Evolutionary conservation across 1,140 invertebrate species (phyloP).

Genomic region (Monomorium pharaonis): DNA sequence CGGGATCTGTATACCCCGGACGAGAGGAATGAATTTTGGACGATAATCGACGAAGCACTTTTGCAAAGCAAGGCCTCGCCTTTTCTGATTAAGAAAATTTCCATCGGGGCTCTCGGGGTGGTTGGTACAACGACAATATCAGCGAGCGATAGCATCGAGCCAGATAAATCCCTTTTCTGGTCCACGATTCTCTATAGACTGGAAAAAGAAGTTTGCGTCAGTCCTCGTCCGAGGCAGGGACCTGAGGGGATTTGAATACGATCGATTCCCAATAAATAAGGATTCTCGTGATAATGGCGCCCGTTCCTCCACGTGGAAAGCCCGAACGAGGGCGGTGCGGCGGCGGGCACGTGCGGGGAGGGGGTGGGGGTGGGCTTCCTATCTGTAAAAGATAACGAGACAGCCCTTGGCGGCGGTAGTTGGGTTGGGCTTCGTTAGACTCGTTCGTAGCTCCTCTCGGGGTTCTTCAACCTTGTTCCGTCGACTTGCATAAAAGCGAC

Average conservation of each 20-base stretch:
- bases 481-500: conserved; percentile 42
- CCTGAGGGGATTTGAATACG: conserved; percentile 77
- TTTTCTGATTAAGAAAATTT: conserved; percentile 16
- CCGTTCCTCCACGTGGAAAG: conserved; percentile 70
- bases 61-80: too few relatives aligned
- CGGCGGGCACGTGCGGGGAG: not conserved
- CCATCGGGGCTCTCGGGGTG: not conserved
- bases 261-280: conserved; percentile 81
- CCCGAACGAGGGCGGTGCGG: conserved; percentile 48
- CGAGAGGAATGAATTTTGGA: not conserved
- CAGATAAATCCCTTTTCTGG: conserved; percentile 68
- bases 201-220: conserved; percentile 58
- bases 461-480: conserved; percentile 65
- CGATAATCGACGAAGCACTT: not conserved
- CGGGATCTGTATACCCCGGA: too few relatives aligned
- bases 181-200: conserved; percentile 53
- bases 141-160: conserved; percentile 26
- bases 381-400: conserved; percentile 79
- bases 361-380: conserved; percentile 64
- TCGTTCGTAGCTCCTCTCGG: conserved; percentile 61
- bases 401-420: conserved; percentile 72
- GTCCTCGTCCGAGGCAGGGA: conserved; percentile 46
- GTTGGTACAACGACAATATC: conserved; percentile 36
- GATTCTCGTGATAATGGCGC: conserved; percentile 79
- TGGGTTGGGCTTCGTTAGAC: conserved; percentile 75